phyloP scores from a whole-genome alignment of 2,888 invertebrate genomes.

The Branchipolynoe longqiensis region DNA sequence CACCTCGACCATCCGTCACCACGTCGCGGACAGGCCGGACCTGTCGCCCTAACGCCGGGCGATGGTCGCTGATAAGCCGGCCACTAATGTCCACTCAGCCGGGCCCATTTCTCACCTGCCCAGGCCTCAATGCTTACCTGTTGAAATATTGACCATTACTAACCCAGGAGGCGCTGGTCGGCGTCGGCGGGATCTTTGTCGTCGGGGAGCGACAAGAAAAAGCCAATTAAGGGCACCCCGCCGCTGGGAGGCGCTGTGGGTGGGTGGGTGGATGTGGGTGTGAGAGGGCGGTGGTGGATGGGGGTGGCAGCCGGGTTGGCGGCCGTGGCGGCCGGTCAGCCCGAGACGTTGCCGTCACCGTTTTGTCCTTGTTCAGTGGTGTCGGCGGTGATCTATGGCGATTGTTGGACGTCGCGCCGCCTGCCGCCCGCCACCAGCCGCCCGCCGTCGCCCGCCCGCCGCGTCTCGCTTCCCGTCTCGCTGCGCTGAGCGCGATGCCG shows the following conservation, averaged over 20 bases:
- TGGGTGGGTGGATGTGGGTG: no score
- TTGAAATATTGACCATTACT: constrained; percentile 52
- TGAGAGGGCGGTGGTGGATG: no score
- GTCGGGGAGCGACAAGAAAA: constrained; percentile 27
- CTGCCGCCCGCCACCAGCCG: background rate
- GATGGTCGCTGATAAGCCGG: no score
- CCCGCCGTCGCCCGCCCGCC: background rate
- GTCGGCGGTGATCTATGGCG: constrained; percentile 33
- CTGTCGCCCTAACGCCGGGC: no score
- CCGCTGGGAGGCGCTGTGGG: background rate
- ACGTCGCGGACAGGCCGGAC: no score
- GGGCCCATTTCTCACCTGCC: constrained; percentile 39
- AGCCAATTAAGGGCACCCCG: constrained; percentile 6
- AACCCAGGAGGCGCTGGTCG: no score
- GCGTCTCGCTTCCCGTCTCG: no score
- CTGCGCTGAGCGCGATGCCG: no score
- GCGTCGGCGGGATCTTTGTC: no score
- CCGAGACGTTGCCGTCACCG: background rate
- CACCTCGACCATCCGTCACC: no score
- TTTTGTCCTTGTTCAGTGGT: constrained; percentile 25
- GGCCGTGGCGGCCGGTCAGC: no score
- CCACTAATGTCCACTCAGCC: constrained; percentile 36
- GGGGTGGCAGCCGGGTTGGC: no score
- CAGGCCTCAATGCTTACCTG: constrained; percentile 38
- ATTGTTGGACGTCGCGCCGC: constrained; percentile 17